These are phyloP conservation scores for Halcyon chelicuti DNA, from an alignment of 2,797 vertebrate genomes.

Conservation along the genomic window DNA sequence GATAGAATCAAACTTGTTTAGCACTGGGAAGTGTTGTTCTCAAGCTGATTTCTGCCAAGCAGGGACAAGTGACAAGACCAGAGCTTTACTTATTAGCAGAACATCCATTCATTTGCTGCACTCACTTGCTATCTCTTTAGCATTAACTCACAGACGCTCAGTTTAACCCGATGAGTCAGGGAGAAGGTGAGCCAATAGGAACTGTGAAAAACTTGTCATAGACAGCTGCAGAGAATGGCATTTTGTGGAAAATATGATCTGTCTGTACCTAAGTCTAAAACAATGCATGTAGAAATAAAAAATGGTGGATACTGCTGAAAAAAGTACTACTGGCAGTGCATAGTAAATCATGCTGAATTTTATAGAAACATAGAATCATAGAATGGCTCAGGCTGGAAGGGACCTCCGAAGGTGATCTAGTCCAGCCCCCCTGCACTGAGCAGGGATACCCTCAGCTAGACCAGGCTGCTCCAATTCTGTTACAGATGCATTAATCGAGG, in stretches of 20 bases:
- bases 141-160: not conserved
- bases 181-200: not conserved
- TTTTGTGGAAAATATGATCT: not conserved
- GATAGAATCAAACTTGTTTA: not conserved
- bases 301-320: not conserved
- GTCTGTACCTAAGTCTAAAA: not conserved
- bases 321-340: not conserved
- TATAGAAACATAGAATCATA: too few relatives aligned
- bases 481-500: not conserved
- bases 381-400: too few relatives aligned
- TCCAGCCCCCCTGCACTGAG: too few relatives aligned
- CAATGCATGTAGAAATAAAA: not conserved
- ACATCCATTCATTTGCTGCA: not conserved
- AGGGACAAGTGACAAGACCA: not conserved
- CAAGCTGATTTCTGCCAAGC: not conserved
- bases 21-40: not conserved
- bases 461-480: not conserved
- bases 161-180: not conserved
- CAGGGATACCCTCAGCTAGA: too few relatives aligned
- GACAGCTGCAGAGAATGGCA: not conserved
- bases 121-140: not conserved
- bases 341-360: not conserved
- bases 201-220: not conserved
- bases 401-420: too few relatives aligned
- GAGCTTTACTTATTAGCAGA: not conserved